A percentile compares a stretch with the other conserved stretches of the same genome.
These are phyloP conservation scores for Euwallacea fornicatus DNA, from an alignment of 1,140 invertebrate genomes.

Conservation along the genomic window DNA sequence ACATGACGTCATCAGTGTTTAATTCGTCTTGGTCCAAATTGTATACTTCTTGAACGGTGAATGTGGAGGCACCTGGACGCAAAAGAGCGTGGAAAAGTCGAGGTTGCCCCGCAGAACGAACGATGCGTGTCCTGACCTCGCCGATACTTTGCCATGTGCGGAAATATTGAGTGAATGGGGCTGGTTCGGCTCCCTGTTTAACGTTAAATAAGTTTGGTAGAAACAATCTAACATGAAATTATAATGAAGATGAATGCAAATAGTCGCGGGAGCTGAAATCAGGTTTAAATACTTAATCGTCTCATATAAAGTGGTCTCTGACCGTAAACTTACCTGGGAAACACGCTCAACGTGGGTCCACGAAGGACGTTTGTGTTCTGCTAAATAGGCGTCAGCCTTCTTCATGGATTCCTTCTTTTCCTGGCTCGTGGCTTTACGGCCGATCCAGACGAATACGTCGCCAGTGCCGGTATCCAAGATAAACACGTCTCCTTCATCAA, in stretches of 20 bases:
- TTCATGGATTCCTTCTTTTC: constrained; percentile 79
- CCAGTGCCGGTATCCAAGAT: constrained; percentile 80
- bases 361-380: constrained; percentile 71
- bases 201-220: constrained; percentile 53
- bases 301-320: neutral
- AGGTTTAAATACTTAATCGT: neutral
- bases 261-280: neutral
- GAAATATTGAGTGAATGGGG: constrained; percentile 80
- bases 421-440: constrained; percentile 71
- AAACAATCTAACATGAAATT: too few relatives aligned
- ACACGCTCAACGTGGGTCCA: constrained; percentile 68
- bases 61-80: constrained; percentile 57
- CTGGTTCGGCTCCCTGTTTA: constrained; percentile 72
- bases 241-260: too few relatives aligned
- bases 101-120: constrained; percentile 58
- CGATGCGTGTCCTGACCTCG: constrained; percentile 60
- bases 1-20: constrained; percentile 74
- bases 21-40: constrained; percentile 70
- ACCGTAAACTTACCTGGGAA: constrained; percentile 9
- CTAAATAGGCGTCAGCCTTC: constrained; percentile 72
- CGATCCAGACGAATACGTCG: constrained; percentile 86
- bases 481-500: constrained; percentile 81
- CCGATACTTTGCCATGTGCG: constrained; percentile 69
- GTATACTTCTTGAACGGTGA: constrained; percentile 70
- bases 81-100: constrained; percentile 70